phyloP scores from a whole-genome alignment of 2,888 invertebrate genomes.

The Ectobius pallidus region DNA sequence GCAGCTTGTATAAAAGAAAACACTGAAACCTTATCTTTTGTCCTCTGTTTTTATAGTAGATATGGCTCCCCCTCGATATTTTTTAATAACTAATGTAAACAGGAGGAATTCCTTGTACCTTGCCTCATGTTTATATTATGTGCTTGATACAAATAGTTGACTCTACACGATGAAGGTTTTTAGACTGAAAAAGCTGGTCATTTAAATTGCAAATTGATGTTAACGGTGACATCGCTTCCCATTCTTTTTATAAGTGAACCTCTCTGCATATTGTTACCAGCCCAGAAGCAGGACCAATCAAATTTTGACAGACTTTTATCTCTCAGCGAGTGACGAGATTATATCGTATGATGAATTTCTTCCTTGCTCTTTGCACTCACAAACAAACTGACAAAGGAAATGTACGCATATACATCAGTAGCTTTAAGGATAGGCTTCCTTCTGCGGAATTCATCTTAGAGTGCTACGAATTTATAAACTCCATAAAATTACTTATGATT shows the following conservation, averaged over 20 bases:
- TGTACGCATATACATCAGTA: too few relatives aligned
- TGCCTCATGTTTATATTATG: constrained; percentile 11
- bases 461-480: too few relatives aligned
- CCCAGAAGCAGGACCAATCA: neutral
- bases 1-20: neutral
- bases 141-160: constrained; percentile 23
- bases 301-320: too few relatives aligned
- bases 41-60: neutral
- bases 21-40: constrained; percentile 2
- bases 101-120: neutral
- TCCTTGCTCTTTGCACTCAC: too few relatives aligned
- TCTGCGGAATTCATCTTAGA: too few relatives aligned
- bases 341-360: too few relatives aligned
- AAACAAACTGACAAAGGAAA: too few relatives aligned
- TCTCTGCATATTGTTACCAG: neutral
- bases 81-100: neutral
- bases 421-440: too few relatives aligned
- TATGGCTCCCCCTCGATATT: neutral
- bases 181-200: constrained; percentile 1
- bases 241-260: neutral
- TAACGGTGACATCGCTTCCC: neutral
- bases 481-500: too few relatives aligned
- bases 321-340: too few relatives aligned
- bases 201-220: constrained; percentile 28
- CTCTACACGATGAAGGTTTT: neutral